Conservation (phyloP, 2,888 invertebrate species). For the Agrotis clavis region DNA sequence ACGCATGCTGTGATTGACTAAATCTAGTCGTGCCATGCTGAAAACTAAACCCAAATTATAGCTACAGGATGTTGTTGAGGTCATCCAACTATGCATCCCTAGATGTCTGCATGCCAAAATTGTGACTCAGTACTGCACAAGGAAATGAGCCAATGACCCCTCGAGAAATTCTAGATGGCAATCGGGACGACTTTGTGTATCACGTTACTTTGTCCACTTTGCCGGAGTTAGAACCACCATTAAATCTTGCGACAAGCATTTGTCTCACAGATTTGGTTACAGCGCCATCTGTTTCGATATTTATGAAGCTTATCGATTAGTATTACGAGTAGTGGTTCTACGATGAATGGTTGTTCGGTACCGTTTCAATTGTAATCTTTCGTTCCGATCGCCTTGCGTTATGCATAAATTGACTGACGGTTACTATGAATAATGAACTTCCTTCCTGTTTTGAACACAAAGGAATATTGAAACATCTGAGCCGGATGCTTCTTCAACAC, state of each 20-base stretch:
- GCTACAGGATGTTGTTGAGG: background rate
- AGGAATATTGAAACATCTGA: conserved; percentile 1
- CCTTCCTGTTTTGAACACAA: conserved; percentile 39
- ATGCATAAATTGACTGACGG: conserved; percentile 17
- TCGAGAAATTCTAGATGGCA: conserved; percentile 51
- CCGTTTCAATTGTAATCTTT: conserved; percentile 28
- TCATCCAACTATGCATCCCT: conserved; percentile 11
- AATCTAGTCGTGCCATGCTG: background rate
- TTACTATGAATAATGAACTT: conserved; percentile 24
- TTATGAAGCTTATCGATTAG: conserved; percentile 42
- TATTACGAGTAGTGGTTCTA: conserved; percentile 16
- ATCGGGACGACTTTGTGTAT: conserved; percentile 46
- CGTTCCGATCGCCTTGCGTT: conserved; percentile 27
- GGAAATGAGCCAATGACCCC: conserved; percentile 51
- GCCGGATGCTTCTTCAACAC: background rate
- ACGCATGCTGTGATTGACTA: too few species aligned
- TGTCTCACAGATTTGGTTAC: conserved; percentile 44
- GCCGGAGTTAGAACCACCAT: conserved; percentile 33
- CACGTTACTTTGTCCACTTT: conserved; percentile 53
- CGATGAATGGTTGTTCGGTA: conserved; percentile 24
- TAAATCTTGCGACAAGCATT: conserved; percentile 47
- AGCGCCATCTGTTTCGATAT: conserved; percentile 53
- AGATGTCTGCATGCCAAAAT: conserved; percentile 41
- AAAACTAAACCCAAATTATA: conserved; percentile 1
- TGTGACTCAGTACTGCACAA: conserved; percentile 33